These are phyloP conservation scores for Poecilus cupreus DNA, from an alignment of 2,888 invertebrate genomes.

Conservation along the genomic window DNA sequence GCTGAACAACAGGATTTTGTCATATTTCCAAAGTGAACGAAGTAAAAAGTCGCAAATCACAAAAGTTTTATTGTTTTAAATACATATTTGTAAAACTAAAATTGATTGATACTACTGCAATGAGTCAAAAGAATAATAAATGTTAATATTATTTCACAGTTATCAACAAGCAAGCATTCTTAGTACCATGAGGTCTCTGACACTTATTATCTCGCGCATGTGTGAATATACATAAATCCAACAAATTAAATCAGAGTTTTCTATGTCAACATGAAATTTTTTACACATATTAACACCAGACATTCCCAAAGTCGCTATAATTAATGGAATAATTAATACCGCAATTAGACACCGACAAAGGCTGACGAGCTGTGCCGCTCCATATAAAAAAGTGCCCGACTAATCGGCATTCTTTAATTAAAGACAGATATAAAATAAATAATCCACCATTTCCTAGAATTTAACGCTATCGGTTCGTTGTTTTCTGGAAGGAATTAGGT, in stretches of 20 bases:
- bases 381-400: neutral
- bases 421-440: conserved; percentile 47
- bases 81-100: no score
- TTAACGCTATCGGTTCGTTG: neutral
- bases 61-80: no score
- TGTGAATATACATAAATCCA: neutral
- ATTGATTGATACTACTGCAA: no score
- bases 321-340: conserved; percentile 49
- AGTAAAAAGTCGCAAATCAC: no score
- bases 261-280: conserved; percentile 20
- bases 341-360: conserved; percentile 48
- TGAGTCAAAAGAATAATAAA: neutral
- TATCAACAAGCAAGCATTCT: neutral
- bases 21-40: no score
- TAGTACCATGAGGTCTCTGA: conserved; percentile 1
- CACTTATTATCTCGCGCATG: conserved; percentile 7
- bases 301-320: neutral
- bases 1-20: no score
- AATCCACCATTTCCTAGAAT: conserved; percentile 37
- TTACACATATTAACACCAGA: conserved; percentile 24
- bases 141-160: neutral
- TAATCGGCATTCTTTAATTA: conserved; percentile 53
- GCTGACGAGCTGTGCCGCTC: conserved; percentile 1
- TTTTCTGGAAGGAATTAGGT: conserved; percentile 17
- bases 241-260: conserved; percentile 21